Evolutionary conservation across 53 echinoderm and acorn worm genomes (phyloP), one percentile per base, ranked within the genome.

Genomic region (Zoroaster sp.): DNA sequence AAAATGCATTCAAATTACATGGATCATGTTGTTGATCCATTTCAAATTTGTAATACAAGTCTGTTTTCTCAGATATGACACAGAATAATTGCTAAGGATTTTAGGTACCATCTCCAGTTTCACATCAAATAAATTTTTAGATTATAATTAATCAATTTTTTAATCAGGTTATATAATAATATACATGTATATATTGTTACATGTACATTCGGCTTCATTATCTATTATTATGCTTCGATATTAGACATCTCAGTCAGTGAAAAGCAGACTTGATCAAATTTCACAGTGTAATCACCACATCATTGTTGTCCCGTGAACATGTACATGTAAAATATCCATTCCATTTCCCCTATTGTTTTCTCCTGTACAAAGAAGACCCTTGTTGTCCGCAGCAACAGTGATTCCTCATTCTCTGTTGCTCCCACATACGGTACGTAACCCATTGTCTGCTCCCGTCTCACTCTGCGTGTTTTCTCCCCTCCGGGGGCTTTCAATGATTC

Each of bases 401-500:
- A 47, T 35, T 69, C 73, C 3, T 33, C 33, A 33, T 5, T 47
- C 71, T 85, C 85, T 70, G 71, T 71, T 71, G 69, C 71, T 66
- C 34, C 46, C 47, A 0, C 67, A 59, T 59, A n/a, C n/a, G n/a
- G n/a, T n/a, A n/a, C 33, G 33, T 75, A 45, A 31, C 35, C 44
- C 43, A 35, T 30, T 28, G 3, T 80, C 54, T 0, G 11, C 31
- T 18, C n/a, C 71, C 71, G 3, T 14, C 23, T 59, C 81, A 41
- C 66, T 78, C 54, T 78, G 38, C 68, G 66, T 25, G 8, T 59
- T 11, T 28, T 28, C 25, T 3, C 28, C 53, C 51, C 52, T 59
- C n/a, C 82, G 13, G 68, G 30, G 32, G 14, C 66, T 37, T 6
- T 31, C 32, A 38, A 43, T 82, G 82, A 82, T 67, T 82, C 82